Base-by-base conservation (phyloP, 2,888 invertebrate genomes). In the Drosophila hawaiiensis region DNA sequence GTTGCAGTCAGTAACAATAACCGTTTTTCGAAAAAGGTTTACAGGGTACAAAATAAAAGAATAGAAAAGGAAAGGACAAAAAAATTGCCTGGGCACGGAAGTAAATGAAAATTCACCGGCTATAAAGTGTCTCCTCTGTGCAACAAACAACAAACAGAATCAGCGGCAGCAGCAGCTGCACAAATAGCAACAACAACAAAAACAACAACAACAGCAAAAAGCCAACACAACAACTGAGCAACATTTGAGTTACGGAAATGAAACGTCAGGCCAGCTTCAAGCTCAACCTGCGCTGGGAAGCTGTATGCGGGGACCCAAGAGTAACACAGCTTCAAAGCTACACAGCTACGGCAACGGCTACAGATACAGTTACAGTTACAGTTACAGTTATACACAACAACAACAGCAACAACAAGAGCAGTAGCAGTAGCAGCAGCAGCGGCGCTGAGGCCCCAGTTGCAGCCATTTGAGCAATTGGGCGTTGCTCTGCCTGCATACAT, bases 241-340 rank as follows among this genome's bases (percentile, higher is more conserved):
- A 74, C 90, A 62, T 91, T 90, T 91, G 91, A 91, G 89, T 87
- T 89, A 86, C 90, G 91, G 91, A 91, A 86, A 86, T 86, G 91
- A 86, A 89, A 86, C 82, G 86, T 89, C 91, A 87, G 78, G 61
- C 59, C n/a, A 62, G 55, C 70, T 62, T 55, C 62, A 31, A 58
- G 62, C 69, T 58, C 31, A 22, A 52, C 47, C 33, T 39, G 49
- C 47, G 49, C 64, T 68, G 53, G 54, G 25, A 7, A 37, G 50
- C 29, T 65, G 62, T 64, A 50, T 66, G 62, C 66, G 60, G 14
- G 56, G 59, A 64, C 80, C 80, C 76, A 66, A 61, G 78, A 76
- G 76, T 65, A 65, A 28, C 63, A 43, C 62, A 43, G 41, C 25
- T 56, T 19, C 56, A 47, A 14, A 22, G 47, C 47, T 22, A 22